phyloP scores from a whole-genome alignment of 2,113 vertebrate genomes.

The Ellobius talpinus region DNA sequence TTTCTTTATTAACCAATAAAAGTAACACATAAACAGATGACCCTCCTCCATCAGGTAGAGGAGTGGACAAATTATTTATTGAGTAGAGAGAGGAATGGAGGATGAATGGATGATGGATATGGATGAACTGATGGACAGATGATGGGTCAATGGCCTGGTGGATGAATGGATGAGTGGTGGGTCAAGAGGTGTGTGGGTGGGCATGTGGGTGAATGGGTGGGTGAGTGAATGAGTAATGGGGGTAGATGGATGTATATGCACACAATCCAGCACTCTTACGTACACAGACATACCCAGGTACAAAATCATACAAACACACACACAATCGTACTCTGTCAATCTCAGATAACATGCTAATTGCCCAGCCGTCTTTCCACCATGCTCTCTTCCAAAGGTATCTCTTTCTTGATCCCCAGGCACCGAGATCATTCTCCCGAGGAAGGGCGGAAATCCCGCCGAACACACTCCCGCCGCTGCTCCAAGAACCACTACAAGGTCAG shows the following conservation, averaged over 20 bases:
- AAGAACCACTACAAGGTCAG: conserved; percentile 80
- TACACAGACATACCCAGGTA: not conserved
- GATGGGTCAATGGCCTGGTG: not conserved
- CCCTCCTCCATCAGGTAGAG: no score
- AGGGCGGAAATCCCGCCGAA: conserved; percentile 84
- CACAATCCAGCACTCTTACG: not conserved
- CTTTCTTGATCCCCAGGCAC: conserved; percentile 83
- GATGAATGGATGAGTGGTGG: not conserved
- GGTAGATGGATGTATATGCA: not conserved
- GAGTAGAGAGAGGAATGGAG: not conserved
- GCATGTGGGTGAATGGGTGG: not conserved
- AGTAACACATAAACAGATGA: no score
- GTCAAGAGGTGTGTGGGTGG: not conserved
- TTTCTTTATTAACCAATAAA: no score
- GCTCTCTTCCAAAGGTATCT: not conserved
- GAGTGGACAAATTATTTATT: not conserved
- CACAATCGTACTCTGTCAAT: not conserved
- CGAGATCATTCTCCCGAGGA: conserved; percentile 88
- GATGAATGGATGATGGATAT: not conserved
- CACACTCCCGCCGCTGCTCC: conserved; percentile 81
- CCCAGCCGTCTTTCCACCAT: not conserved
- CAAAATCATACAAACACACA: not conserved
- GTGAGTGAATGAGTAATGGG: no score
- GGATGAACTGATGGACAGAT: no score
- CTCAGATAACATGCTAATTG: not conserved